Evolutionary conservation across 2,888 invertebrate species (phyloP).

Genomic region (Harpagoxenus sublaevis): DNA sequence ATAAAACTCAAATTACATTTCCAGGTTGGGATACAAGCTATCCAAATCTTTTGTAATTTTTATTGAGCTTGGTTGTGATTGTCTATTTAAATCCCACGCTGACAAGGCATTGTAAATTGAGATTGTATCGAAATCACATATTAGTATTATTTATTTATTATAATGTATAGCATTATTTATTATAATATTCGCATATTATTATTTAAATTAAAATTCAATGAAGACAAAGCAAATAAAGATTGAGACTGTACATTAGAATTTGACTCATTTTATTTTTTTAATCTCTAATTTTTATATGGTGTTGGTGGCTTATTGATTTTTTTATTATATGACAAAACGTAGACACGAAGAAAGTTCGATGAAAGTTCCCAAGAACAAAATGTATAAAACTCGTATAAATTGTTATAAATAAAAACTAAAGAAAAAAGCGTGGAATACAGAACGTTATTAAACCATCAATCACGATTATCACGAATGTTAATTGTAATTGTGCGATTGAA

Average conservation of each 20-base stretch:
- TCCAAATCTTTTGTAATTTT: slow-evolving; percentile 12
- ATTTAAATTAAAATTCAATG: not conserved
- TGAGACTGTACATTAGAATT: not conserved
- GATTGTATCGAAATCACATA: not conserved
- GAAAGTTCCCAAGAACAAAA: not conserved
- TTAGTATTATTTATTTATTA: slow-evolving; percentile 5
- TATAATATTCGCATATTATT: not conserved
- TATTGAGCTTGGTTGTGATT: slow-evolving; percentile 27
- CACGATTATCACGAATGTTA: not conserved
- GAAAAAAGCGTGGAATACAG: not conserved
- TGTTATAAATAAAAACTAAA: not conserved
- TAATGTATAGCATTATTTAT: not conserved
- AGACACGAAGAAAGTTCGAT: not conserved
- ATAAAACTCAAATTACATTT: not conserved
- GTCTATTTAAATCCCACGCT: slow-evolving; percentile 6
- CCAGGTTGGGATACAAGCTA: not conserved
- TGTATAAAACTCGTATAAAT: not conserved
- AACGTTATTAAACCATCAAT: not conserved
- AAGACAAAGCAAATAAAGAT: not conserved
- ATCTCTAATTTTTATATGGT: not conserved
- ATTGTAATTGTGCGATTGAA: not conserved
- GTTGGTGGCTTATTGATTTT: not conserved
- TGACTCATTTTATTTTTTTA: not conserved
- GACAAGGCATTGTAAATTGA: slow-evolving; percentile 30
- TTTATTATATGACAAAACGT: not conserved